phyloP scores from a whole-genome alignment of 2,113 vertebrate species.

The Axis porcinus region DNA sequence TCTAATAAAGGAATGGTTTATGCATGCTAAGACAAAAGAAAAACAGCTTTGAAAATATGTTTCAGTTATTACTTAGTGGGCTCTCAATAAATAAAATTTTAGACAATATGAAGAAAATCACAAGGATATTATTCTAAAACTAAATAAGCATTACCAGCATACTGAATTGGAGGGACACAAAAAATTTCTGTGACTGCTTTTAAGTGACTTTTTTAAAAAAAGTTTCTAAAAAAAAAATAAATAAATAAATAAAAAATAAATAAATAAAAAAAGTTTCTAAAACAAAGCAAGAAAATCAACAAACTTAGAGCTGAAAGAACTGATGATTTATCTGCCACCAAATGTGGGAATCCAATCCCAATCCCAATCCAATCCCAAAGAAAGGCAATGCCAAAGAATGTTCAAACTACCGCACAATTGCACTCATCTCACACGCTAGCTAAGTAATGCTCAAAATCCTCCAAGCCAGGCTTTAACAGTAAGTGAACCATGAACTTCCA shows the following conservation, averaged over 20 bases:
- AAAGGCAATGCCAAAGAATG: not conserved
- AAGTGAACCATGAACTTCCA: not conserved
- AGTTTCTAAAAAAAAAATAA: not conserved
- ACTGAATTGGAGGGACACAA: not conserved
- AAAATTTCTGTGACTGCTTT: not conserved
- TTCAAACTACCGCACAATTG: not conserved
- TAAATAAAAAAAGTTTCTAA: not conserved
- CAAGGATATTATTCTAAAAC: not conserved
- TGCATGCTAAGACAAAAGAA: not conserved
- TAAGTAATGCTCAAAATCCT: not conserved
- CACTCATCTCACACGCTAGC: not conserved
- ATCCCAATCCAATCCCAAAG: not conserved
- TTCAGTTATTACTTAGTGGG: not conserved
- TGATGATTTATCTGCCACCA: not conserved
- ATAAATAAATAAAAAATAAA: not conserved
- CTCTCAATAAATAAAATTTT: conserved; percentile 1
- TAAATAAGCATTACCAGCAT: not conserved
- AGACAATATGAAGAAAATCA: conserved; percentile 33
- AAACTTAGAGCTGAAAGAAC: not conserved
- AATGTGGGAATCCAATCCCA: not conserved
- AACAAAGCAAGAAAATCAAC: not conserved
- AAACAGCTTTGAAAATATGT: not conserved
- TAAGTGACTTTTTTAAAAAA: not conserved
- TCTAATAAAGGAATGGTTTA: not conserved
- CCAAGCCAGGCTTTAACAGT: not conserved